phyloP scores from a whole-genome alignment of 2,113 vertebrate species.

The Casuarius casuarius region DNA sequence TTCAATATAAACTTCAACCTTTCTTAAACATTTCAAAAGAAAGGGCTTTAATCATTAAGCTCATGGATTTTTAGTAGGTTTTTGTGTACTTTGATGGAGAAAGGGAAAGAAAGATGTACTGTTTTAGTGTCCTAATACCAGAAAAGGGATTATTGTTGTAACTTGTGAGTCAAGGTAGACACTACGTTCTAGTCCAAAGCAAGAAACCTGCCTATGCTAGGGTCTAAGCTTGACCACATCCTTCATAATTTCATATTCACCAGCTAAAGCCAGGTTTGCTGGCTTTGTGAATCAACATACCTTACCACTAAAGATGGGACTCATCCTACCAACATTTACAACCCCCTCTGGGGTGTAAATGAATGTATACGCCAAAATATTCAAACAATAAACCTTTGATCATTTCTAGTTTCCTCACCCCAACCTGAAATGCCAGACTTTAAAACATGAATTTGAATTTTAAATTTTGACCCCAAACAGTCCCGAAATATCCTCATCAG shows the following conservation, averaged over 20 bases:
- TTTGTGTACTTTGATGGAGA: background rate
- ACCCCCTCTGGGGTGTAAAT: too few species aligned
- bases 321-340: background rate
- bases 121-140: background rate
- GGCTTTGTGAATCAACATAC: background rate
- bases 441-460: background rate
- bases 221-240: background rate
- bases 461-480: background rate
- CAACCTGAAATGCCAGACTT: background rate
- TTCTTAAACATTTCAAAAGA: background rate
- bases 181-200: background rate
- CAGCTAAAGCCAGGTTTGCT: background rate
- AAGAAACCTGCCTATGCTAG: background rate
- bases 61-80: background rate
- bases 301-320: background rate
- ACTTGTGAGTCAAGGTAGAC: background rate
- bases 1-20: background rate
- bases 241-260: background rate
- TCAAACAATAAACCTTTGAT: background rate
- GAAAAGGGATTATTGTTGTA: background rate
- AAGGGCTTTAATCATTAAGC: background rate
- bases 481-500: background rate
- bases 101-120: background rate
- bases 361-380: background rate
- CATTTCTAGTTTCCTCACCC: background rate